Base-by-base conservation (phyloP, 2,797 vertebrate species). In the Sebastes oblongus region DNA sequence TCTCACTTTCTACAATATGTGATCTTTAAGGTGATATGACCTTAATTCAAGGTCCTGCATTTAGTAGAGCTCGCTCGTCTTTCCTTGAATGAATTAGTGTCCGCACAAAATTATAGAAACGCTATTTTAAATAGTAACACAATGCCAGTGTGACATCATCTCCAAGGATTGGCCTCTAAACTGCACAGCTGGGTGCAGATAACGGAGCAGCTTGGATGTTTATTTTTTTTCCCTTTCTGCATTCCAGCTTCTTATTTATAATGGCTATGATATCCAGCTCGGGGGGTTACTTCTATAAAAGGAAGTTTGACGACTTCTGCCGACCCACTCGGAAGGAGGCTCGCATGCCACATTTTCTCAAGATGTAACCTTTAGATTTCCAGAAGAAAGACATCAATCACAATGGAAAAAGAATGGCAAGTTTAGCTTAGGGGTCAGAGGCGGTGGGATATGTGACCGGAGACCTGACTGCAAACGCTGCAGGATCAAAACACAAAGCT, bases 171-270 rank as follows among this genome's bases (percentile, higher is more conserved):
- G 70, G 86, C 82, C 68, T 92, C 88, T 83, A 88, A 89, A 87
- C 81, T 56, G 81, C 87, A 84, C 92, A 92, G 90, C 91, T 92
- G 89, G 86, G 80, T 81, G 91, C 59, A 91, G 93, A 92, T 93
- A 93, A 91, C 88, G 29, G 72, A 81, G 70, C 83, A 75, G 86
- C 73, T 64, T 87, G 83, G 85, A 87, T 93, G 91, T 94, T 91
- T 94, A 92, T 90, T 93, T 93, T 87, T 88, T 88, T 88, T 82
- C 72, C 87, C 81, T 76, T 88, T 85, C 86, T 91, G 92, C 93
- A 94, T 94, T 95, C 92, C 90, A 89, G 81, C 80, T 89, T 93
- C 91, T 91, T 93, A 93, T 93, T 95, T 91, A 89, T 93, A 94
- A 93, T 94, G 89, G 91, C 91, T 66, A 59, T 83, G 82, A 91